Evolutionary conservation across 2,888 invertebrate genomes (phyloP).

Genomic region (Furcula furcula): DNA sequence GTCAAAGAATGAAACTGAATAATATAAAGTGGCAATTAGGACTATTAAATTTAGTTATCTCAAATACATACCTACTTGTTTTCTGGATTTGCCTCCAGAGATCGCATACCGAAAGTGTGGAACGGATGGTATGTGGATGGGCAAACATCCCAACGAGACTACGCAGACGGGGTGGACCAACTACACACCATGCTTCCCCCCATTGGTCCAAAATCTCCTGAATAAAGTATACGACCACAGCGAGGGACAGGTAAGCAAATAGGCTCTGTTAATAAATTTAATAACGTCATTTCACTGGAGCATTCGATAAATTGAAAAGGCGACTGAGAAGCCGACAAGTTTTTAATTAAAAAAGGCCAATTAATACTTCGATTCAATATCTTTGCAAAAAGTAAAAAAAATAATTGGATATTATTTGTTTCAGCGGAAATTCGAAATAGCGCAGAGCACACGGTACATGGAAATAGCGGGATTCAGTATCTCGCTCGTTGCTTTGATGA

Average conservation of each 20-base stretch:
- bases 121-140: slow-evolving; percentile 86
- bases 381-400: too few species aligned
- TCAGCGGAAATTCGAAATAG: slow-evolving; percentile 85
- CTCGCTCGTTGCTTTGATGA: slow-evolving; percentile 87
- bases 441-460: slow-evolving; percentile 86
- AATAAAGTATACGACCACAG: slow-evolving; percentile 82
- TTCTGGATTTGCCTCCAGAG: slow-evolving; percentile 67
- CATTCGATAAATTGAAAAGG: too few species aligned
- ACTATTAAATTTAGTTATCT: neutral
- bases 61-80: neutral
- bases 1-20: too few species aligned
- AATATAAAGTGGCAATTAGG: too few species aligned
- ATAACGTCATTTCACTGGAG: too few species aligned
- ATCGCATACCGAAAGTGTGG: slow-evolving; percentile 87
- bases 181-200: slow-evolving; percentile 89
- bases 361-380: too few species aligned
- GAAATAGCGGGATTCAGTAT: slow-evolving; percentile 91
- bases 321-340: too few species aligned
- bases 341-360: too few species aligned
- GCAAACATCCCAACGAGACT: slow-evolving; percentile 56
- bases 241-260: slow-evolving; percentile 47
- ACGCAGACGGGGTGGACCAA: slow-evolving; percentile 88
- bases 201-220: slow-evolving; percentile 85
- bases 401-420: too few species aligned
- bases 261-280: too few species aligned